Base-by-base conservation (phyloP, 2,113 vertebrate genomes). In the Clinocottus analis region DNA sequence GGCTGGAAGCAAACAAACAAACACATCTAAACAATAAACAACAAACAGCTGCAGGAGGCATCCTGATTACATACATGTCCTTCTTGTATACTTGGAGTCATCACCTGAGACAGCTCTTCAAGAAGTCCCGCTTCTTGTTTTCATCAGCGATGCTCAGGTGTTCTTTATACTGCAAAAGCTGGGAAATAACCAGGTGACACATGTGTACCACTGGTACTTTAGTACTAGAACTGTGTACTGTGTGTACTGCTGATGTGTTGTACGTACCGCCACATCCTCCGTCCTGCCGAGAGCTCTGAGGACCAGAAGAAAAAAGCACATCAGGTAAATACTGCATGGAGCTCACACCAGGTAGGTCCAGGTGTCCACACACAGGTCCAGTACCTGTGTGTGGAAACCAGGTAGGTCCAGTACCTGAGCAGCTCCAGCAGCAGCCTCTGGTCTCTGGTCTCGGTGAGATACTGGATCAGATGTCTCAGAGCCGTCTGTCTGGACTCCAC, bases 161-260 rank as follows among this genome's bases (percentile, higher is more conserved):
- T 35, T 97, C 96, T 87, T 94, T 97, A 84, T 99, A 99, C 84
- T 97, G 97, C 31, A 96, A 94, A 53, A 99, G 91, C 98, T 99
- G 51, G 70, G 89, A 39, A 56, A 85, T 25, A 43, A 43, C 53
- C 7, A 75, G 55, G 12, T 58, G 13, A 47, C 0, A 61, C 21
- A 71, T 43, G 33, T 16, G n/a, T 25, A 35, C 16, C 23, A 21
- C 16, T 41, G 19, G n/a, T 12, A 45, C 31, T 21, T 29, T 2
- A 10, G 31, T 11, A 53, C 1, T 31, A 49, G 13, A 27, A 23
- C 14, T 37, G 14, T 49, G 55, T 56, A 56, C 5, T 31, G 5
- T 33, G 33, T 47, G 53, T 60, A 55, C 4, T 31, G 5, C 2
- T 3, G 1, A n/a, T 29, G 47, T 13, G 13, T 60, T 21, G 27